These are phyloP conservation scores for Agapetus fuscipes DNA, from an alignment of 2,888 invertebrate species.

Conservation along the genomic window DNA sequence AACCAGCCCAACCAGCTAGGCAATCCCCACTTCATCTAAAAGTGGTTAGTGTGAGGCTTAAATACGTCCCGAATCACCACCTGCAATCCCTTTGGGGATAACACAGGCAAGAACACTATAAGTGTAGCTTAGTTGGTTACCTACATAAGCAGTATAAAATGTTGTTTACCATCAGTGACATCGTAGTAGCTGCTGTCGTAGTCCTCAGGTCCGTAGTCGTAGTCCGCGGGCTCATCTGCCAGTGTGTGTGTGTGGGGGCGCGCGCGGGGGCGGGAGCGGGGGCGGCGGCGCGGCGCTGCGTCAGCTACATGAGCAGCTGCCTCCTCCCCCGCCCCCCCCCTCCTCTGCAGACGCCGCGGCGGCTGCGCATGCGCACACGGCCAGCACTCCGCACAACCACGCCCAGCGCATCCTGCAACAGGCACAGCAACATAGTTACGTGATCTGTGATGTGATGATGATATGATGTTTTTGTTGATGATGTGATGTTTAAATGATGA, in stretches of 20 bases:
- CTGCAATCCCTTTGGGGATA: no score
- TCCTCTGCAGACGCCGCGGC: slow-evolving; percentile 3
- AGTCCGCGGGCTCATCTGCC: slow-evolving; percentile 10
- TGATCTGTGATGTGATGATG: neutral
- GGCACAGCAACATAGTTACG: neutral
- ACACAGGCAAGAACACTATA: no score
- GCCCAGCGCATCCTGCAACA: neutral
- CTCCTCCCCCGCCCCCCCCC: neutral
- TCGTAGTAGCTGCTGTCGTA: slow-evolving; percentile 9
- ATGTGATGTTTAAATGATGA: neutral
- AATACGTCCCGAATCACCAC: no score
- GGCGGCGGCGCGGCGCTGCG: neutral
- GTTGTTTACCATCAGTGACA: no score
- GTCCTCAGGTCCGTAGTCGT: slow-evolving; percentile 13
- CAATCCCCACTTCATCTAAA: no score
- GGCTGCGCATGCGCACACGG: slow-evolving; percentile 1
- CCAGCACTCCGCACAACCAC: slow-evolving; percentile 5
- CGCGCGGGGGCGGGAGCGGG: neutral
- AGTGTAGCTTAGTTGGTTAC: no score
- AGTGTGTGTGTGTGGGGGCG: no score
- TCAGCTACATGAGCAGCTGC: neutral
- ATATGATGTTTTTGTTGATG: neutral
- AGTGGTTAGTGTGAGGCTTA: no score
- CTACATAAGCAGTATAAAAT: no score
- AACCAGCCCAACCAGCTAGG: no score